Conservation (phyloP, 92 coral and sea anemone genomes). For the Blastomussa wellsi region DNA sequence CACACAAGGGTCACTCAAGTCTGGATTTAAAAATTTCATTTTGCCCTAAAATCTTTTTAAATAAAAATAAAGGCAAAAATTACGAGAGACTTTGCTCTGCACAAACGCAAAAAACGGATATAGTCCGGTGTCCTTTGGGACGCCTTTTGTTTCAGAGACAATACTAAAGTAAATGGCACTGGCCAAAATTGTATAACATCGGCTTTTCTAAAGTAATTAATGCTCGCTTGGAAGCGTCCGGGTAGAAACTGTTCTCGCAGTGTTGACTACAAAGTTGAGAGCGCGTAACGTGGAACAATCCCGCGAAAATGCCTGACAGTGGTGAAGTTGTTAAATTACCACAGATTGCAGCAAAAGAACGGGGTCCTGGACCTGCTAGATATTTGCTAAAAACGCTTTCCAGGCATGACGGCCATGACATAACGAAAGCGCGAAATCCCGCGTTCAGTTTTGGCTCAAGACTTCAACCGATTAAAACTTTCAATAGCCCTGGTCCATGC, state of each 20-base stretch:
- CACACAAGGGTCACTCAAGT: too few species aligned
- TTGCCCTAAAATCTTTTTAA: background rate
- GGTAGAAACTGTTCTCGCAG: background rate
- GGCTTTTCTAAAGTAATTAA: conserved; percentile 1
- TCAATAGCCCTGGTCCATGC: conserved; percentile 70
- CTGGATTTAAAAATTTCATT: background rate
- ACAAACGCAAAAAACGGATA: background rate
- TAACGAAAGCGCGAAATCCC: conserved; percentile 57
- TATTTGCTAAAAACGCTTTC: conserved; percentile 62
- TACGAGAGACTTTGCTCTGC: background rate
- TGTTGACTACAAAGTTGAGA: background rate
- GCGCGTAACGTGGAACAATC: background rate
- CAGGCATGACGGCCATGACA: conserved; percentile 38
- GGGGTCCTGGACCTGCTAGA: conserved; percentile 79
- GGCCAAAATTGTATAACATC: conserved; percentile 12
- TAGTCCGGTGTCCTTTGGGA: background rate
- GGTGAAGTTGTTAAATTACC: conserved; percentile 60
- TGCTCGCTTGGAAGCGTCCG: conserved; percentile 1
- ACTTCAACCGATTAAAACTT: conserved; percentile 56
- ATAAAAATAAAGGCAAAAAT: too few species aligned
- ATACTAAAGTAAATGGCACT: background rate
- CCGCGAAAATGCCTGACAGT: conserved; percentile 67
- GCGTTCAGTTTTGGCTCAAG: conserved; percentile 58
- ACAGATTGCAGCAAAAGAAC: conserved; percentile 62
- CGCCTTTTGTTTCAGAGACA: background rate